These are phyloP conservation scores for Cheiracanthium punctorium DNA, from an alignment of 2,888 invertebrate species.

Conservation along the genomic window DNA sequence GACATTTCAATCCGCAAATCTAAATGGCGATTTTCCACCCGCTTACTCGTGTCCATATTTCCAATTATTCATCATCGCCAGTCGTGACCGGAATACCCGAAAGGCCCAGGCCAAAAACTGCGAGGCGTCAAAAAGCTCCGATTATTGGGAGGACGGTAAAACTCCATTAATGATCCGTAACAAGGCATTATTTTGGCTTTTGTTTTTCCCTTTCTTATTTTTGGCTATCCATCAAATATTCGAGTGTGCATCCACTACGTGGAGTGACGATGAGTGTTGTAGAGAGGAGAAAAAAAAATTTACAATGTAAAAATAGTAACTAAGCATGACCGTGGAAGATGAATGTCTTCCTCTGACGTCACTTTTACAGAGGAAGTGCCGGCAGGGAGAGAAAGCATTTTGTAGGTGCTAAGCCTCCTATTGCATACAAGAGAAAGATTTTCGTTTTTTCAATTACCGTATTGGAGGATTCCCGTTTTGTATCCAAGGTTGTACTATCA, in stretches of 20 bases:
- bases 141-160: constrained; percentile 60
- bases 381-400: constrained; percentile 19
- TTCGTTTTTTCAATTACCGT: not conserved
- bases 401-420: not conserved
- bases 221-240: constrained; percentile 70
- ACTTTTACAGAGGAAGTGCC: constrained; percentile 19
- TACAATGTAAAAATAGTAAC: constrained; percentile 69
- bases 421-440: not conserved
- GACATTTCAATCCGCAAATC: not conserved
- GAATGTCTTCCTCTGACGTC: constrained; percentile 69
- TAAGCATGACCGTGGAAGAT: constrained; percentile 69
- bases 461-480: too few species aligned
- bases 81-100: constrained; percentile 44
- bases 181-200: constrained; percentile 58
- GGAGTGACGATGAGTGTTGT: constrained; percentile 65
- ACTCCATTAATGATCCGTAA: constrained; percentile 68
- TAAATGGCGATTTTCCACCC: constrained; percentile 37
- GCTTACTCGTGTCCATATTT: constrained; percentile 10
- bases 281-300: constrained; percentile 42
- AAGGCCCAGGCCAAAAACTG: constrained; percentile 5
- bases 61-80: constrained; percentile 45
- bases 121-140: constrained; percentile 46
- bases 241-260: constrained; percentile 64
- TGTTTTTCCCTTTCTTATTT: constrained; percentile 58
- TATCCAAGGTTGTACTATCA: too few species aligned